phyloP scores from a whole-genome alignment of 1,140 invertebrate species.

The Meloidogyne floridensis region DNA sequence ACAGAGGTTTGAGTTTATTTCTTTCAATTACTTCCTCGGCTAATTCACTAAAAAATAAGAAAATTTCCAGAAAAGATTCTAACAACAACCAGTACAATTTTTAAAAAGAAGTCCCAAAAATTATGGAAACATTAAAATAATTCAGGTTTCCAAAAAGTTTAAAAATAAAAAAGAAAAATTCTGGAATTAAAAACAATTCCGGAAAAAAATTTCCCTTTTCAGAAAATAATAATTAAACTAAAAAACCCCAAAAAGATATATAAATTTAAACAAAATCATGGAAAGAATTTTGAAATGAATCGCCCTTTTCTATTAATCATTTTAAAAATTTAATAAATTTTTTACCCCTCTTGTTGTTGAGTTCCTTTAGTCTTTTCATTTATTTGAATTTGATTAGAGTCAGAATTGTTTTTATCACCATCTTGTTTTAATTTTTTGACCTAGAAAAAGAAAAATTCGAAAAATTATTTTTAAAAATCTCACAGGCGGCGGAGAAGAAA shows the following conservation, averaged over 20 bases:
- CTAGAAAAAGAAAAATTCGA: not conserved
- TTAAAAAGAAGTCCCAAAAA: too few relatives aligned
- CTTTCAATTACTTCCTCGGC: not conserved
- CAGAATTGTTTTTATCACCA: not conserved
- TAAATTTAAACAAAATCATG: too few relatives aligned
- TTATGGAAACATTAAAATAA: too few relatives aligned
- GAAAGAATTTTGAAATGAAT: not conserved
- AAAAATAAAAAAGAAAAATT: too few relatives aligned
- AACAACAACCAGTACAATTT: too few relatives aligned
- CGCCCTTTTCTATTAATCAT: not conserved
- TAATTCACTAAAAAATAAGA: not conserved
- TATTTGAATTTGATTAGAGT: not conserved
- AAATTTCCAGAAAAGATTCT: not conserved
- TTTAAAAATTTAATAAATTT: not conserved
- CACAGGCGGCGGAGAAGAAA: not conserved
- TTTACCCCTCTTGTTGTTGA: not conserved
- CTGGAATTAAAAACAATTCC: too few relatives aligned
- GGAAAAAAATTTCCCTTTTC: too few relatives aligned
- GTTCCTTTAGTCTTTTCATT: not conserved
- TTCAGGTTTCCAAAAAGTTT: too few relatives aligned
- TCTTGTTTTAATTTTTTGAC: not conserved
- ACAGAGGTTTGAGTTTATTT: not conserved
- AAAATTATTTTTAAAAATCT: not conserved
- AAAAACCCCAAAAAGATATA: too few relatives aligned
- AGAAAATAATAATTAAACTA: too few relatives aligned